These are phyloP conservation scores for Megalops atlanticus DNA, from an alignment of 2,113 vertebrate genomes.

Conservation along the genomic window DNA sequence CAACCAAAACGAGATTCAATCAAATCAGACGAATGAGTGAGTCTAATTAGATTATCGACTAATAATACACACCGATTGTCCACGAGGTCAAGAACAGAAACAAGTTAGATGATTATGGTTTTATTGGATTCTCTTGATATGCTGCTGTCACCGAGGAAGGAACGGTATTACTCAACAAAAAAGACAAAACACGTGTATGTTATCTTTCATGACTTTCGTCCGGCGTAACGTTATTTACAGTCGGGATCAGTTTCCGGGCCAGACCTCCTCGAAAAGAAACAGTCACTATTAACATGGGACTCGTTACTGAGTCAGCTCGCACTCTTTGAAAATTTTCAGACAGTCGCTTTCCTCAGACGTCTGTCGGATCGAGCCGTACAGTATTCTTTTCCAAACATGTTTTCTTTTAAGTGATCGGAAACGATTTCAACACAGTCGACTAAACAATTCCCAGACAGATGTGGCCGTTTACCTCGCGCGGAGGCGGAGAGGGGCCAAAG, in stretches of 20 bases:
- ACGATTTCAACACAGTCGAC: too few relatives aligned
- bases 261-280: too few relatives aligned
- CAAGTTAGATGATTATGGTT: not conserved
- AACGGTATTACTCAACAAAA: not conserved
- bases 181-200: not conserved
- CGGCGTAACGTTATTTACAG: too few relatives aligned
- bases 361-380: not conserved
- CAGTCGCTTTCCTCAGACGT: not conserved
- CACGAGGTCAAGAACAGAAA: too few relatives aligned
- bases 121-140: not conserved
- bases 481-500: not conserved
- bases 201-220: too few relatives aligned
- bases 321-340: not conserved
- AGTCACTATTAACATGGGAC: too few relatives aligned
- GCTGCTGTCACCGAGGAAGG: not conserved
- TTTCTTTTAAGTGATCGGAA: not conserved
- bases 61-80: too few relatives aligned
- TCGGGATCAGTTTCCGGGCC: too few relatives aligned
- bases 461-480: not conserved
- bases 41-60: too few relatives aligned
- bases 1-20: too few relatives aligned
- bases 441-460: not conserved
- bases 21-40: too few relatives aligned
- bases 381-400: not conserved
- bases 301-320: not conserved